Evolutionary conservation across 2,797 vertebrate genomes (phyloP).

Genomic region (Urocyon cinereoargenteus): DNA sequence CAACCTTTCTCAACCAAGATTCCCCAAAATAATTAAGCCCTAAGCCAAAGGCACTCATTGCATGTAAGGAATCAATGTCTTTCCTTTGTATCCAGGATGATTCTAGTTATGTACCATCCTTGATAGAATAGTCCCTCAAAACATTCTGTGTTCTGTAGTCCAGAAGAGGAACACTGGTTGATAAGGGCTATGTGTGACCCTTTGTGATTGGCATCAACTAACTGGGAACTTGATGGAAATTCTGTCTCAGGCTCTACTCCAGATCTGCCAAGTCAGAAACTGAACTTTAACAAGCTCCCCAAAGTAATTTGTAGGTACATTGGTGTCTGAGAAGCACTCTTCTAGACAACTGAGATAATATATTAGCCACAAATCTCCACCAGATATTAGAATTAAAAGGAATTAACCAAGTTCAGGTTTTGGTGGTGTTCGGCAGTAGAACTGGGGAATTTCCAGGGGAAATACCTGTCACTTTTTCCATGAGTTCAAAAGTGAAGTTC

Average conservation of each 20-base stretch:
- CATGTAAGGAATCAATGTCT: background rate
- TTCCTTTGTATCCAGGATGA: background rate
- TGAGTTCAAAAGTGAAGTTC: slow-evolving; percentile 53
- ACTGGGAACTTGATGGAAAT: background rate
- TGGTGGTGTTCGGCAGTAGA: background rate
- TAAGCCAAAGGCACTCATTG: background rate
- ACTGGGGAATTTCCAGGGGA: slow-evolving; percentile 31
- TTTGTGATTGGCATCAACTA: background rate
- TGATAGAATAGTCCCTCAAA: background rate
- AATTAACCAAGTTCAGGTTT: slow-evolving; percentile 42
- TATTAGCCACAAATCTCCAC: background rate
- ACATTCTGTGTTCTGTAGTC: background rate
- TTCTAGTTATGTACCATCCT: background rate
- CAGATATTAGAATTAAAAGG: slow-evolving; percentile 33
- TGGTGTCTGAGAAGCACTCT: slow-evolving; percentile 3
- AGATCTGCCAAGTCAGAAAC: slow-evolving; percentile 26
- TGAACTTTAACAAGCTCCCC: slow-evolving; percentile 17
- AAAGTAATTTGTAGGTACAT: background rate
- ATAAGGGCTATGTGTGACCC: background rate
- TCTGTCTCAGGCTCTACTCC: background rate
- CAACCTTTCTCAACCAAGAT: background rate
- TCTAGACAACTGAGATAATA: background rate
- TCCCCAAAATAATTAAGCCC: slow-evolving; percentile 3
- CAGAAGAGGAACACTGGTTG: slow-evolving; percentile 1
- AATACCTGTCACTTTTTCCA: slow-evolving; percentile 25